phyloP scores from a whole-genome alignment of 2,113 vertebrate genomes.

The Tiliqua scincoides region DNA sequence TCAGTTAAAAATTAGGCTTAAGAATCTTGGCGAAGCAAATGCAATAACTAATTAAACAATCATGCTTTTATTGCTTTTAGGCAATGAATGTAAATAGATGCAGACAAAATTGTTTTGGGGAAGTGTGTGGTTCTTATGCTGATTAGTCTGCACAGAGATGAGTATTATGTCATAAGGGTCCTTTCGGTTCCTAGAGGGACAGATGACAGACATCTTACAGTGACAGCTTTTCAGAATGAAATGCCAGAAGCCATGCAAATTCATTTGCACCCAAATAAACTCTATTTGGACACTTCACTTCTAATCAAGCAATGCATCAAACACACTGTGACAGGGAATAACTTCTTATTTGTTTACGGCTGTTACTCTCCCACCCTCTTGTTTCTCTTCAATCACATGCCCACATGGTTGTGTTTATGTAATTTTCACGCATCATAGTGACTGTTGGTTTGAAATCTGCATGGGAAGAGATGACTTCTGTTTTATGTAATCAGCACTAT shows the following conservation, averaged over 20 bases:
- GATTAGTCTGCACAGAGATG: background rate
- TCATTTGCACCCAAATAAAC: conserved; percentile 9
- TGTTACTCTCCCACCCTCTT: background rate
- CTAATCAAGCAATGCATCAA: background rate
- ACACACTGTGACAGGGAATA: background rate
- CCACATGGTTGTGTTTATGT: background rate
- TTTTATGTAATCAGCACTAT: background rate
- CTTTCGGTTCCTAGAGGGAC: background rate
- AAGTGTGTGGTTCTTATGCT: background rate
- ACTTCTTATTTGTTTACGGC: background rate
- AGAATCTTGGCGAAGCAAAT: background rate
- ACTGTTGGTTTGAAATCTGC: background rate
- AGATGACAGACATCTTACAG: background rate
- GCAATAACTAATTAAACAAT: conserved; percentile 29
- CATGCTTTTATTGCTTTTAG: background rate
- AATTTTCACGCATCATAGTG: background rate
- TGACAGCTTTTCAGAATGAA: background rate
- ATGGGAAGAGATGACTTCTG: background rate
- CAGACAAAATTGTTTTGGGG: background rate
- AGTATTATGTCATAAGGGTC: background rate
- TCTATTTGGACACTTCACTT: background rate
- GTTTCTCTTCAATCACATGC: background rate
- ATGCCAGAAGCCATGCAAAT: background rate
- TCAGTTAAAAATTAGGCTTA: background rate
- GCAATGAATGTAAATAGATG: background rate